These are phyloP conservation scores for Cercopithecus mona DNA, from an alignment of 2,113 vertebrate species.

Conservation along the genomic window DNA sequence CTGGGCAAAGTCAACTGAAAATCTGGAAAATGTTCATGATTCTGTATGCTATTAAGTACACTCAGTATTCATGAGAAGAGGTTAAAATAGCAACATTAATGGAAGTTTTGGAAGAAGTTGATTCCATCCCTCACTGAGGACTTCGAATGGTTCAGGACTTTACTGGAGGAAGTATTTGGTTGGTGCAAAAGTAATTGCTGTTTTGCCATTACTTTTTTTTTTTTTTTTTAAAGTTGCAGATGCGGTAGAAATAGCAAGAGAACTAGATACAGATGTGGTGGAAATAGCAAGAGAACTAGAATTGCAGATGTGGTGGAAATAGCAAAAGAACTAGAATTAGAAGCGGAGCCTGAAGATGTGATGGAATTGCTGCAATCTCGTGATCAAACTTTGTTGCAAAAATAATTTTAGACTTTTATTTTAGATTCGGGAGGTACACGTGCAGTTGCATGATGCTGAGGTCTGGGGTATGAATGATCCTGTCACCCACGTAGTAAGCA, in stretches of 20 bases:
- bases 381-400: background rate
- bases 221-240: background rate
- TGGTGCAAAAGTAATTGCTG: too few species aligned
- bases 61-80: background rate
- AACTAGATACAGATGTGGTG: background rate
- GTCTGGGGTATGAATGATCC: too few species aligned
- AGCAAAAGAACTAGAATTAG: background rate
- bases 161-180: background rate
- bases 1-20: background rate
- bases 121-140: background rate
- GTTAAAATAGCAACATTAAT: background rate
- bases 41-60: background rate
- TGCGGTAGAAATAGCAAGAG: background rate
- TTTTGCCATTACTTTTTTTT: too few species aligned
- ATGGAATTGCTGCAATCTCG: background rate
- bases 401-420: too few species aligned
- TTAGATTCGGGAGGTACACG: too few species aligned
- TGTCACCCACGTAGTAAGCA: too few species aligned
- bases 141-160: background rate
- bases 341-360: background rate
- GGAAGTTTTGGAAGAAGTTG: background rate
- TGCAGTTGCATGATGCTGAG: too few species aligned
- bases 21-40: background rate
- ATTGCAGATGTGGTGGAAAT: background rate
- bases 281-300: too few species aligned